Evolutionary conservation across 2,797 vertebrate species (phyloP).

Genomic region (Todus mexicanus): DNA sequence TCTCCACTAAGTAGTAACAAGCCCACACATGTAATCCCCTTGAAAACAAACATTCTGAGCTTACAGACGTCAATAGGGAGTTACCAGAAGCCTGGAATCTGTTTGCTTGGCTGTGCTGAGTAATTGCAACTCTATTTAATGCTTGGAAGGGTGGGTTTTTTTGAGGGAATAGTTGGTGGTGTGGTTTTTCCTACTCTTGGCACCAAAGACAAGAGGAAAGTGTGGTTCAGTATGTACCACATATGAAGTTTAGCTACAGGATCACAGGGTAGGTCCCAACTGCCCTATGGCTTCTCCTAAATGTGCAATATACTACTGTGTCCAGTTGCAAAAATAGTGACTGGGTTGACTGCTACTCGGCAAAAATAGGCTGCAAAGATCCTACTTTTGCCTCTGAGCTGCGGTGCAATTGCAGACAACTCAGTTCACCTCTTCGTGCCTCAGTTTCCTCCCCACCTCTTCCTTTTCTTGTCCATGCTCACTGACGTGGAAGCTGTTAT

Average conservation of each 20-base stretch:
- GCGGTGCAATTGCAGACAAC: neutral
- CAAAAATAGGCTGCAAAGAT: neutral
- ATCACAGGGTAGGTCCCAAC: rapidly evolving
- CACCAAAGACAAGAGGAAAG: neutral
- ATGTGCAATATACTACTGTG: neutral
- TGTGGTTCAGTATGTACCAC: neutral
- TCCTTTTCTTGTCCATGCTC: neutral
- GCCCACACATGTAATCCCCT: neutral
- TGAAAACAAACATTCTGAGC: neutral
- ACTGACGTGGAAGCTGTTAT: neutral
- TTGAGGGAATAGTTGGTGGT: neutral
- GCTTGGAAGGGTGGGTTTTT: neutral
- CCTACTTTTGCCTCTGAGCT: neutral
- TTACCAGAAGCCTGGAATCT: neutral
- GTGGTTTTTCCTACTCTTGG: neutral
- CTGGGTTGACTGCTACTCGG: neutral
- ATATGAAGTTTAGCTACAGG: neutral
- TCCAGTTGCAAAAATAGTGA: neutral
- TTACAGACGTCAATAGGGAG: neutral
- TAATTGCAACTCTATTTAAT: neutral
- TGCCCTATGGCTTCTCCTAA: neutral
- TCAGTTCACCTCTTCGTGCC: neutral
- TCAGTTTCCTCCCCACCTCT: neutral
- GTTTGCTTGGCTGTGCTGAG: neutral
- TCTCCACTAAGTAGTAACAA: neutral